These are phyloP conservation scores for Anoplophora glabripennis DNA, from an alignment of 1,140 invertebrate genomes.

Conservation along the genomic window DNA sequence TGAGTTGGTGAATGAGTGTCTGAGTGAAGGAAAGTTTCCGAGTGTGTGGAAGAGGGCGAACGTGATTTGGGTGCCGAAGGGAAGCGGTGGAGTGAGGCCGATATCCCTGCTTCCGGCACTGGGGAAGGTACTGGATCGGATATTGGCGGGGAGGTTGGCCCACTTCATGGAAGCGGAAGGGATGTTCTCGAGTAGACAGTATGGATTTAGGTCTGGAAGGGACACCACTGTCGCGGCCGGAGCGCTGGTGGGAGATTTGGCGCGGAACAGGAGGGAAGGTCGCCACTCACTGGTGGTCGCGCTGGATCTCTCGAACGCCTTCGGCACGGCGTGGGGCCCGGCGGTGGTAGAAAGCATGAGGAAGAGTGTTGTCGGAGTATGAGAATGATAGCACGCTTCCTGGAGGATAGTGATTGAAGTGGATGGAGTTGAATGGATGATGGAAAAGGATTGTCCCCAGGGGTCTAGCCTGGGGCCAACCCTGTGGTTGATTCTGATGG, in stretches of 20 bases:
- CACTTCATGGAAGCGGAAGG: background rate
- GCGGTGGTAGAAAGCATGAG: background rate
- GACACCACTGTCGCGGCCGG: constrained; percentile 12
- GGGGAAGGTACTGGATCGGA: constrained; percentile 1
- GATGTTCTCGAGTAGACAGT: constrained; percentile 1
- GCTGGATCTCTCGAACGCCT: constrained; percentile 22
- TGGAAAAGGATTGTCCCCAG: constrained; percentile 31
- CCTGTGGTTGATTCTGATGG: constrained; percentile 28
- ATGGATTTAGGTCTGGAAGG: constrained; percentile 19
- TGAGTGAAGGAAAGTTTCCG: background rate
- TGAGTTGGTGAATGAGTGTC: background rate
- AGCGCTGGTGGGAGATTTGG: background rate
- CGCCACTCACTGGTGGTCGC: constrained; percentile 11
- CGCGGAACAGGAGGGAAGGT: background rate
- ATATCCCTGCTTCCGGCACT: background rate
- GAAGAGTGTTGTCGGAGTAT: background rate
- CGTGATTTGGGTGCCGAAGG: constrained; percentile 1
- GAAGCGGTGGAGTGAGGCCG: background rate
- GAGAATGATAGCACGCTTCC: constrained; percentile 6
- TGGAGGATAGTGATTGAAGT: constrained; percentile 12
- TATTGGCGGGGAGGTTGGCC: background rate
- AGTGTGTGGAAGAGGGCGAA: constrained; percentile 1
- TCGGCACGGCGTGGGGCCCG: constrained; percentile 17
- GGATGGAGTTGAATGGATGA: constrained; percentile 4
- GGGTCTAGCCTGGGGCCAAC: constrained; percentile 29